Conservation (phyloP, 2,888 invertebrate genomes). For the Adela reaumurella region DNA sequence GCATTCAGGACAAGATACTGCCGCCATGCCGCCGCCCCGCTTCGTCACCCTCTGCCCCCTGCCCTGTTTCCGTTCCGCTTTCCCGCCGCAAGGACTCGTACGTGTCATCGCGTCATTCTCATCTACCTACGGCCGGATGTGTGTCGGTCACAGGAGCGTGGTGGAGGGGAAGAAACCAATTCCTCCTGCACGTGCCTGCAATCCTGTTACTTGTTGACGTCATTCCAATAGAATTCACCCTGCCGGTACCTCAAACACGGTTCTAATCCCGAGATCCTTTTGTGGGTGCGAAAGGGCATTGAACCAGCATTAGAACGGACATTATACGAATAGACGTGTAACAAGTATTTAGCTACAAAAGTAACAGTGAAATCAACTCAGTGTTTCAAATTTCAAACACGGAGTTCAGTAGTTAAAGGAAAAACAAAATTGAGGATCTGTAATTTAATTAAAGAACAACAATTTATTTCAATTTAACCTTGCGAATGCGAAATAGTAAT, state of each 20-base stretch:
- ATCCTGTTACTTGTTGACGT: constrained; percentile 58
- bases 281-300: not conserved
- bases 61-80: not conserved
- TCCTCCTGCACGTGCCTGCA: constrained; percentile 29
- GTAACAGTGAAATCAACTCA: too few species aligned
- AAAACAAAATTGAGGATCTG: too few species aligned
- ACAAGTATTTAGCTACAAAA: too few species aligned
- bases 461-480: too few species aligned
- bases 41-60: not conserved
- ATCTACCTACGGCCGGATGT: not conserved
- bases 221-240: constrained; percentile 51
- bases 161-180: not conserved
- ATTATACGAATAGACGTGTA: too few species aligned
- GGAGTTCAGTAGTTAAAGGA: too few species aligned
- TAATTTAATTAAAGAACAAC: too few species aligned
- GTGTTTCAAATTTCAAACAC: too few species aligned
- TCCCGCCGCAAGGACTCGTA: not conserved
- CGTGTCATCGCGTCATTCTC: constrained; percentile 23
- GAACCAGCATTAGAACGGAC: not conserved
- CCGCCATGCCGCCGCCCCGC: too few species aligned
- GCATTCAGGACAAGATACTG: constrained; percentile 16
- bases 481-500: too few species aligned
- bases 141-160: not conserved
- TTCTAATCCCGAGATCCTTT: not conserved
- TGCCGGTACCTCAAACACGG: constrained; percentile 35